Evolutionary conservation across 2,113 vertebrate species (phyloP).

Genomic region (Telmatochromis sp.): DNA sequence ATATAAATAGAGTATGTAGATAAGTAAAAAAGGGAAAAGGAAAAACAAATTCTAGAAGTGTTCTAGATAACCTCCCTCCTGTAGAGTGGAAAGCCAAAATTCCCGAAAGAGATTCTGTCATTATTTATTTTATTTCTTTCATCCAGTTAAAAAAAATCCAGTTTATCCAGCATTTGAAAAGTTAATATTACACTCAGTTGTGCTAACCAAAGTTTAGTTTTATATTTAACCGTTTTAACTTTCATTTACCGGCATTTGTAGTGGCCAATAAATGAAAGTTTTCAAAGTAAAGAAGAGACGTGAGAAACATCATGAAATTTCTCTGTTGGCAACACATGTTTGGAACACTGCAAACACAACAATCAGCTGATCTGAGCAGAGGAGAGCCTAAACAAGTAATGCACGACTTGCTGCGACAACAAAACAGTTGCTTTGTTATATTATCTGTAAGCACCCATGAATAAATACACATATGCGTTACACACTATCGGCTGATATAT

Average conservation of each 20-base stretch:
- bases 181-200: background rate
- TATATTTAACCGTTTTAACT: background rate
- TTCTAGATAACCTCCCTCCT: background rate
- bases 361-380: background rate
- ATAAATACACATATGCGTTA: background rate
- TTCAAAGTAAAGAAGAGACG: background rate
- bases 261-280: background rate
- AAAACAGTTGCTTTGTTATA: background rate
- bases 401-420: background rate
- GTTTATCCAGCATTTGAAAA: background rate
- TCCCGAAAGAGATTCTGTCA: background rate
- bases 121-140: background rate
- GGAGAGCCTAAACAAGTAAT: background rate
- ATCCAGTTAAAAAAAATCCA: background rate
- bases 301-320: background rate
- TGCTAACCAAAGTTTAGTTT: background rate
- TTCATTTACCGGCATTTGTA: background rate
- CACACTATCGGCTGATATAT: background rate
- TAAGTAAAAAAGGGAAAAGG: background rate
- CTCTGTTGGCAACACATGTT: background rate
- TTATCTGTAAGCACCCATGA: background rate
- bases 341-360: background rate
- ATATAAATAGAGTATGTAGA: background rate
- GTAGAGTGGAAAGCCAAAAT: background rate
- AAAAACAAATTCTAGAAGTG: background rate